Evolutionary conservation across 1,140 invertebrate genomes (phyloP), one percentile per base, ranked within the genome.

Genomic region (Brachionus rotundiformis): DNA sequence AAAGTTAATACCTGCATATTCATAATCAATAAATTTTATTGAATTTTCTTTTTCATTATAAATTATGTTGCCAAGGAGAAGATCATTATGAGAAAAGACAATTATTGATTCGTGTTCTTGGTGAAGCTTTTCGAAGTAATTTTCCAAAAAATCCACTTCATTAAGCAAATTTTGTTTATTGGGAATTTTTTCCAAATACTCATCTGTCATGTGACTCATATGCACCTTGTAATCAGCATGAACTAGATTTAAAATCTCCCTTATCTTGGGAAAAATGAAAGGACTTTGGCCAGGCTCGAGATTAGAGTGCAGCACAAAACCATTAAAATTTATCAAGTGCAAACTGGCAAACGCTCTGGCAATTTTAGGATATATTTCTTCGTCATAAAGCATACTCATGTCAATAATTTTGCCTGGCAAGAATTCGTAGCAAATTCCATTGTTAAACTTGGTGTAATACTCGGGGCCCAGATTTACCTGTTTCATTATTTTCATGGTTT

Each of bases 71-170:
- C 92, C 94, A 82, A 98, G 89, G 83, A 99, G 90, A 80, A 98
- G 91, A 90, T 99, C 97, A 90, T 99, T 99, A 89, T 99, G 97
- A 86, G 93, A 93, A 89, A 98, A 97, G 23, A 98, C 95, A 82
- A 97, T 80, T 33, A 71, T 41, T 16, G n/a, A 36, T 16, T 39
- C 76, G n/a, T 83, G 31, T 7, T 49, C 19, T 8, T 13, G 23
- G 10, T 25, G 25, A 16, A 36, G n/a, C 11, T n/a, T 85, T 85
- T 75, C 84, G 27, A 82, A 82, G n/a, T 85, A 85, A 13, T 83
- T 84, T 16, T 84, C 68, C 13, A 77, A 31, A 73, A 33, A 79
- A 71, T 49, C 11, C 0, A 44, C 39, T 36, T 49, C 76, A 36
- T 73, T 19, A 49, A 68, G 25, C 27, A 73, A 25, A 3, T 71